Evolutionary conservation across 2,888 invertebrate genomes (phyloP).

Genomic region (Chirona hameri): DNA sequence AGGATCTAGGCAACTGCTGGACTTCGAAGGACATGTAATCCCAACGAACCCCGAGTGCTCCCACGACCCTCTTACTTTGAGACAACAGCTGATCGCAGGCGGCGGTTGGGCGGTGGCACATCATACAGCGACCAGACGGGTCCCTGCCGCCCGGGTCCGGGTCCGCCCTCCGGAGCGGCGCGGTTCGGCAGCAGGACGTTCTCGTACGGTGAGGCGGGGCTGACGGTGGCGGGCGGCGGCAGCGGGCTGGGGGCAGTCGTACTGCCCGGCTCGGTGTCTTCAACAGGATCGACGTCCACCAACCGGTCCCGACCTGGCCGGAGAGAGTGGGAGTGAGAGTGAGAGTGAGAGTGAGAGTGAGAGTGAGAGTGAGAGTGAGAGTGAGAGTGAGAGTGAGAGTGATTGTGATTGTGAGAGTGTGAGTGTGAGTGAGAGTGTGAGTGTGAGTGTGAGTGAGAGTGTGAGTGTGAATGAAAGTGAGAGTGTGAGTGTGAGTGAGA

Average conservation of each 20-base stretch:
- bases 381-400: too few relatives aligned
- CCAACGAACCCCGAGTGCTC: background rate
- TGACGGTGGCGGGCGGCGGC: slow-evolving; percentile 33
- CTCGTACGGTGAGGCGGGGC: slow-evolving; percentile 39
- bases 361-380: too few relatives aligned
- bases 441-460: too few relatives aligned
- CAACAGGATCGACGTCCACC: background rate
- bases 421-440: too few relatives aligned
- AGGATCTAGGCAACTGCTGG: too few relatives aligned
- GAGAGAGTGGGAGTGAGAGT: too few relatives aligned
- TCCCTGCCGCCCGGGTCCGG: background rate
- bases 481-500: too few relatives aligned
- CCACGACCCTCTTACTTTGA: background rate
- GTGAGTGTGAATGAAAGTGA: too few relatives aligned
- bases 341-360: too few relatives aligned
- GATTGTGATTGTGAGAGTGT: too few relatives aligned
- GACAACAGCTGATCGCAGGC: background rate
- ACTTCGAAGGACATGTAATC: too few relatives aligned
- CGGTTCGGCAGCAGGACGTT: slow-evolving; percentile 36
- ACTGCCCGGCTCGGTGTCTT: background rate
- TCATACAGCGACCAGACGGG: background rate
- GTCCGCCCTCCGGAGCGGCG: background rate
- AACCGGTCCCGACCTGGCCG: background rate
- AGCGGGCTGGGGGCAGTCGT: background rate
- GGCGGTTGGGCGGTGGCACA: background rate